A percentile compares a stretch with the other conserved stretches of the same genome.
phyloP scores from a whole-genome alignment of 2,113 vertebrate species.

The Patagioenas fasciata region DNA sequence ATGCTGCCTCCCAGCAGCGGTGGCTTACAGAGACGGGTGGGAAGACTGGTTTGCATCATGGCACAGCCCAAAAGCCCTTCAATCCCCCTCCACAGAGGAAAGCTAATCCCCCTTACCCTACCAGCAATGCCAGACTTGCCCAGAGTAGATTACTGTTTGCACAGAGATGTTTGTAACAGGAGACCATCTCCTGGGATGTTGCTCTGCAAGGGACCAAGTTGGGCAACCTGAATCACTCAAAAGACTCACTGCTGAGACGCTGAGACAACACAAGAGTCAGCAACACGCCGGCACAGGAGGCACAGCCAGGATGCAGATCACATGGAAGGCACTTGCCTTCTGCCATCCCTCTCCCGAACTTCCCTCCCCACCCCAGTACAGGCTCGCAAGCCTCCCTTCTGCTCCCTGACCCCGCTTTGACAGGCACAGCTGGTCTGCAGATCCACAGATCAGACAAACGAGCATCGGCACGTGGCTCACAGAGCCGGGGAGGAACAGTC shows the following conservation, averaged over 20 bases:
- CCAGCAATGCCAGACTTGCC: neutral
- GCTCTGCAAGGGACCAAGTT: rapidly evolving
- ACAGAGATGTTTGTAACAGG: neutral
- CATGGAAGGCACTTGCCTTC: neutral
- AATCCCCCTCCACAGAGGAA: neutral
- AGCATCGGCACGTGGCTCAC: neutral
- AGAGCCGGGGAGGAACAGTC: neutral
- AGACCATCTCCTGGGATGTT: neutral
- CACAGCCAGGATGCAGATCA: neutral
- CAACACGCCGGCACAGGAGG: neutral
- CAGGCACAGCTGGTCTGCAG: neutral
- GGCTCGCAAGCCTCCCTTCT: neutral
- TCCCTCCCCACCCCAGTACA: neutral
- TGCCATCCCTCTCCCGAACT: neutral
- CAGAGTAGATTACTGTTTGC: neutral
- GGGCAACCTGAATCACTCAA: rapidly evolving
- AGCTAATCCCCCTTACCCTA: neutral
- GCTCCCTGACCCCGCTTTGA: neutral
- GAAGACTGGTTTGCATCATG: neutral
- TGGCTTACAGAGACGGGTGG: rapidly evolving
- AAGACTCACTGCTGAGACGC: neutral
- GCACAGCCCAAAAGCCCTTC: neutral
- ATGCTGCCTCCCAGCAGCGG: neutral
- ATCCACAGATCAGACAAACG: neutral
- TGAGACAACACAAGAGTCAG: neutral